Percentiles rank a stretch among this genome's conserved stretches.
phyloP scores from a whole-genome alignment of 2,888 invertebrate genomes.

The Lapara coniferarum region DNA sequence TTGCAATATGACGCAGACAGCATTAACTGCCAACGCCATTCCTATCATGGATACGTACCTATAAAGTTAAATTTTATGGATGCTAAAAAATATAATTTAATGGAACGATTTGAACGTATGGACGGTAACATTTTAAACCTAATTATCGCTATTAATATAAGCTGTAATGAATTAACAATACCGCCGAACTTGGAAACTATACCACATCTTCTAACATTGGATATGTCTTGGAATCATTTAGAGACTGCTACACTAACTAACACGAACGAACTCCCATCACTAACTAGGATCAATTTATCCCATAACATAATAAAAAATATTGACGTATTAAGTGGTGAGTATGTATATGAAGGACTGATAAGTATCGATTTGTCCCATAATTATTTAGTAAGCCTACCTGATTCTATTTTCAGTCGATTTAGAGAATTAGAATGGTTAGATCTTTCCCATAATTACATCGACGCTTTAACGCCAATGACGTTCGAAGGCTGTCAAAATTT shows the following conservation, averaged over 20 bases:
- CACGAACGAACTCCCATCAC: conserved; percentile 34
- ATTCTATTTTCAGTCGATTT: conserved; percentile 52
- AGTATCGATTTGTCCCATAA: conserved; percentile 60
- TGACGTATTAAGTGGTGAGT: conserved; percentile 31
- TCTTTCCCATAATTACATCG: conserved; percentile 59
- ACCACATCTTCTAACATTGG: conserved; percentile 47
- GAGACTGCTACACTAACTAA: conserved; percentile 51
- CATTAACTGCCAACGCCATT: too few species aligned
- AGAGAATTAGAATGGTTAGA: conserved; percentile 52
- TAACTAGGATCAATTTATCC: conserved; percentile 58
- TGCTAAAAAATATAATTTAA: neutral
- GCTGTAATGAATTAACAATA: conserved; percentile 40
- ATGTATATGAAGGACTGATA: conserved; percentile 43
- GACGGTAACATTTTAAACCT: neutral
- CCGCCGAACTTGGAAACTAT: conserved; percentile 46
- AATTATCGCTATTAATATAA: conserved; percentile 50
- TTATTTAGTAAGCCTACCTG: conserved; percentile 49
- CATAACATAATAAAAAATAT: conserved; percentile 55
- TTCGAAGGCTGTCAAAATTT: conserved; percentile 62
- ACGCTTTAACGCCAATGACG: conserved; percentile 45
- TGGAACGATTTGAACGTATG: neutral
- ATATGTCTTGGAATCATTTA: conserved; percentile 53
- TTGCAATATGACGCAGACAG: too few species aligned
- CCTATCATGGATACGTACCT: too few species aligned
- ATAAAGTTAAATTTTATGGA: neutral